Percentiles rank a stretch among this genome's conserved stretches.
Evolutionary conservation across 2,888 invertebrate genomes (phyloP).

Genomic region (Iphiclides podalirius): DNA sequence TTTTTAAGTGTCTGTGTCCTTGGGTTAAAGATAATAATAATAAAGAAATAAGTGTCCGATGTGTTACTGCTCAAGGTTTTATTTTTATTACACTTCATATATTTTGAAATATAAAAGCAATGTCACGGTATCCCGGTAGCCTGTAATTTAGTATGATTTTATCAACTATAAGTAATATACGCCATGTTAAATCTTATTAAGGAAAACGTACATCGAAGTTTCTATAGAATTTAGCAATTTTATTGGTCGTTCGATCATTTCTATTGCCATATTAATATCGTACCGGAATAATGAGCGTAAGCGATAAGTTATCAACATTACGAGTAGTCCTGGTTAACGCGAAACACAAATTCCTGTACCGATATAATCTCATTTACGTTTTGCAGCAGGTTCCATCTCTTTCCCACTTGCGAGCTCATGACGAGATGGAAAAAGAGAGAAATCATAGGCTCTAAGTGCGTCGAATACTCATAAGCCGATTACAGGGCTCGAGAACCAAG

Average conservation of each 20-base stretch:
- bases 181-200: not conserved
- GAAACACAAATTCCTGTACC: slow-evolving; percentile 12
- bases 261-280: not conserved
- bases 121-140: too few species aligned
- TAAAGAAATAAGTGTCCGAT: too few species aligned
- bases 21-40: too few species aligned
- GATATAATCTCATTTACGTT: slow-evolving; percentile 1
- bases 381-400: not conserved
- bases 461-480: slow-evolving; percentile 8
- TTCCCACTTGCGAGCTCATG: slow-evolving; percentile 1
- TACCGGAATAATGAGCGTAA: not conserved
- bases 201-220: not conserved
- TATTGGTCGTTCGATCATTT: not conserved
- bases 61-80: too few species aligned
- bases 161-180: not conserved
- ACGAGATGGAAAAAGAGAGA: slow-evolving; percentile 9
- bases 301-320: slow-evolving; percentile 2
- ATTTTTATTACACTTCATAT: too few species aligned
- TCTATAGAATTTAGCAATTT: not conserved
- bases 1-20: too few species aligned
- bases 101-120: too few species aligned
- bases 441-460: slow-evolving; percentile 1
- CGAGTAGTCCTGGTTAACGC: slow-evolving; percentile 11
- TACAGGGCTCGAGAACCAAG: too few species aligned
- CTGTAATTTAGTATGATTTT: not conserved